Conservation (phyloP, 1,140 invertebrate species). For the Zaprionus camerounensis region DNA sequence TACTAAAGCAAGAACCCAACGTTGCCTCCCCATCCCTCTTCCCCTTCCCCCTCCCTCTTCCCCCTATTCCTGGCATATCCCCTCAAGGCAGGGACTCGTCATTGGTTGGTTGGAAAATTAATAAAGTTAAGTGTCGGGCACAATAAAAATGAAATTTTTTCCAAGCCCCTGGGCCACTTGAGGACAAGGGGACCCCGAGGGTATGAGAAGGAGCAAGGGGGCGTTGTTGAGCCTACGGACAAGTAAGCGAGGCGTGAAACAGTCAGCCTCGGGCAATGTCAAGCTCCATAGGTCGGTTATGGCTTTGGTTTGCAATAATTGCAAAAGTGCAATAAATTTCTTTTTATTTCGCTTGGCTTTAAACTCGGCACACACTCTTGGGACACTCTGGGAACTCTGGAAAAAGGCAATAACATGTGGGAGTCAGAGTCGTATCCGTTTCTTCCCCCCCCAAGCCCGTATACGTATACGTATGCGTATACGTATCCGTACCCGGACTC, state of each 20-base stretch:
- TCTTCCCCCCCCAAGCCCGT: not conserved
- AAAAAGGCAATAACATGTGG: slow-evolving; percentile 29
- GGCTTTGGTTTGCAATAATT: slow-evolving; percentile 78
- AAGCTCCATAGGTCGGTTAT: slow-evolving; percentile 63
- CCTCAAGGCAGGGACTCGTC: slow-evolving; percentile 46
- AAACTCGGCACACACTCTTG: slow-evolving; percentile 25
- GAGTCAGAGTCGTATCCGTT: slow-evolving; percentile 9
- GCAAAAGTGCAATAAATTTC: slow-evolving; percentile 74
- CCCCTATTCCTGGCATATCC: not conserved
- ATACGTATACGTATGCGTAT: not conserved
- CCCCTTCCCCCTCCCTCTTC: not conserved
- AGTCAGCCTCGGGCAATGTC: slow-evolving; percentile 45
- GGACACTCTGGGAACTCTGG: slow-evolving; percentile 14
- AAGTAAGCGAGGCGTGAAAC: slow-evolving; percentile 74
- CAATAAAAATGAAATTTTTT: slow-evolving; percentile 74
- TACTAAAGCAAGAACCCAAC: slow-evolving; percentile 61
- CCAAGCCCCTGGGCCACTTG: slow-evolving; percentile 22
- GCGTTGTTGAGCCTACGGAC: slow-evolving; percentile 15
- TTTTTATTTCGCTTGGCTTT: slow-evolving; percentile 54
- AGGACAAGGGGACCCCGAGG: not conserved
- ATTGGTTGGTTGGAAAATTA: slow-evolving; percentile 74
- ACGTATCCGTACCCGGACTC: not conserved
- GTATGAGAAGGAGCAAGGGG: not conserved
- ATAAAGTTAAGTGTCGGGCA: slow-evolving; percentile 81
- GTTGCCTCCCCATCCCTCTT: not conserved